Conservation (phyloP, 1,140 invertebrate genomes). For the Aphidius ervi region DNA sequence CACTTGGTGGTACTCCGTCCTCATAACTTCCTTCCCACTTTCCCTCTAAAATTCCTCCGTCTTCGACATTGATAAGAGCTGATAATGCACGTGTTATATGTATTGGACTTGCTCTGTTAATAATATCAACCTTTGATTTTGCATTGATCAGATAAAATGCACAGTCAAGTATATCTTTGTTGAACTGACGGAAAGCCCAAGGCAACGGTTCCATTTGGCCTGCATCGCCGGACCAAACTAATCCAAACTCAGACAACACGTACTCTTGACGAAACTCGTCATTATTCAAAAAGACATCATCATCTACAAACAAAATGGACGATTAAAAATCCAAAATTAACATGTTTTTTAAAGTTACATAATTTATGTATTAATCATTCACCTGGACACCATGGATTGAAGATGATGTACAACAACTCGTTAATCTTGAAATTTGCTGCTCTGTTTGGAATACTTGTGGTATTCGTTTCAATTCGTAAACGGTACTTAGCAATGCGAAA, state of each 20-base stretch:
- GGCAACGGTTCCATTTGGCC: slow-evolving; percentile 65
- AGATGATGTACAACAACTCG: slow-evolving; percentile 46
- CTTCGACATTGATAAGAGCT: slow-evolving; percentile 78
- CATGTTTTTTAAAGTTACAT: no score
- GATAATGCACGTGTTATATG: slow-evolving; percentile 68
- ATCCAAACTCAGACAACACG: slow-evolving; percentile 78
- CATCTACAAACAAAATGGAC: slow-evolving; percentile 43
- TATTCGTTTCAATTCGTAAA: slow-evolving; percentile 77
- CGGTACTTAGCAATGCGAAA: no score
- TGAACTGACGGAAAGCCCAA: slow-evolving; percentile 92
- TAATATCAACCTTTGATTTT: slow-evolving; percentile 61
- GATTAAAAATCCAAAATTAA: no score
- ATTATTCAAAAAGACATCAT: slow-evolving; percentile 59
- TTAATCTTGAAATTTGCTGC: slow-evolving; percentile 46
- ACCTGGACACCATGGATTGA: slow-evolving; percentile 83
- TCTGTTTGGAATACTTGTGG: slow-evolving; percentile 55
- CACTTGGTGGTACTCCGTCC: slow-evolving; percentile 75
- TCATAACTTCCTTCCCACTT: slow-evolving; percentile 85
- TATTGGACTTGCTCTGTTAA: slow-evolving; percentile 71
- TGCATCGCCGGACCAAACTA: slow-evolving; percentile 88
- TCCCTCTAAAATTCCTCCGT: slow-evolving; percentile 73
- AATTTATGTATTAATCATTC: neutral
- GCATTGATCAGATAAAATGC: slow-evolving; percentile 73
- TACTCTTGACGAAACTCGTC: slow-evolving; percentile 78
- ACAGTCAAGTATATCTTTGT: slow-evolving; percentile 77